Evolutionary conservation across 1,140 invertebrate genomes (phyloP).

Genomic region (Choristoneura fumiferana): DNA sequence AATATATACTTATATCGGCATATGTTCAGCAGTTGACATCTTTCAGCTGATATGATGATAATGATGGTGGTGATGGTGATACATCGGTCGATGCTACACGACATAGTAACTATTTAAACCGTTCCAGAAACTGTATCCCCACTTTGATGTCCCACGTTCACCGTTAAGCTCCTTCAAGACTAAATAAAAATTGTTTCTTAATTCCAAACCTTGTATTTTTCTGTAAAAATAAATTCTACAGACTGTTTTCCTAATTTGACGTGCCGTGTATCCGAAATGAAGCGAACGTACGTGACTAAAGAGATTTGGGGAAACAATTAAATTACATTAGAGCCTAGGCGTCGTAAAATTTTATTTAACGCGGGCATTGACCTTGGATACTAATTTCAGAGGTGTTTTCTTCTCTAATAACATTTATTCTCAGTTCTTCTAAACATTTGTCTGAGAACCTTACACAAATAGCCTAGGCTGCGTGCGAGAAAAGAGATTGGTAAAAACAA

Average conservation of each 20-base stretch:
- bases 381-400: neutral
- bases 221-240: neutral
- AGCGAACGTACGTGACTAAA: neutral
- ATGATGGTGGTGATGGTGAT: no score
- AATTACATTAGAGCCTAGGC: neutral
- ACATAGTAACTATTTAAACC: no score
- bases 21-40: no score
- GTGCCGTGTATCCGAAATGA: slow-evolving; percentile 1
- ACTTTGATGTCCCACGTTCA: neutral
- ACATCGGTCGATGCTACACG: no score
- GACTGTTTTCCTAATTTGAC: slow-evolving; percentile 9
- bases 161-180: neutral
- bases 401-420: neutral
- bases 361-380: neutral
- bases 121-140: no score
- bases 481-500: no score
- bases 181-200: slow-evolving; percentile 2
- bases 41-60: no score
- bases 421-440: no score
- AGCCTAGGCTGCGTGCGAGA: no score
- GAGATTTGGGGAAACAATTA: slow-evolving; percentile 6
- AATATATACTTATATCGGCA: no score
- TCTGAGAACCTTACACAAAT: no score
- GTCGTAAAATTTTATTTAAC: neutral
- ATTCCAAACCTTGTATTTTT: neutral